Evolutionary conservation across 2,888 invertebrate species (phyloP).

Genomic region (Chrysopilus asiliformis): DNA sequence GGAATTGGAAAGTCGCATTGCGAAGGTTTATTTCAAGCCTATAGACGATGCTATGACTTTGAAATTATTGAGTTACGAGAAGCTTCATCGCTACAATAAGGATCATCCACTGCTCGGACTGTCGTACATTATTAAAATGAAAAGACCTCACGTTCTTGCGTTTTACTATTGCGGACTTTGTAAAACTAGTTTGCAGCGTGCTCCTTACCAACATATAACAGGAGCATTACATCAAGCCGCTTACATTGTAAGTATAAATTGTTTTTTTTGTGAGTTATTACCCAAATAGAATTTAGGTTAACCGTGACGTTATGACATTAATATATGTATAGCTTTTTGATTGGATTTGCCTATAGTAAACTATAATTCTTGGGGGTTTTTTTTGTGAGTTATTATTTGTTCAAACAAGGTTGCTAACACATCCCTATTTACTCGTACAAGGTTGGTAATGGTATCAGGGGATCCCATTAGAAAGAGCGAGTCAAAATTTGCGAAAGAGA

Average conservation of each 20-base stretch:
- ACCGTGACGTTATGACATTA: too few species aligned
- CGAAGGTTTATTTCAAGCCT: slow-evolving; percentile 6
- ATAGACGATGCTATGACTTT: background rate
- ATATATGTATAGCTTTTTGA: too few species aligned
- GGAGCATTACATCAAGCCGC: slow-evolving; percentile 10
- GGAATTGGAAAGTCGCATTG: slow-evolving; percentile 9
- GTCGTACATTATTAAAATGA: slow-evolving; percentile 11
- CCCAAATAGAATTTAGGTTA: too few species aligned
- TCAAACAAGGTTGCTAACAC: too few species aligned
- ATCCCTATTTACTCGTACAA: too few species aligned
- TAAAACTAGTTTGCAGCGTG: background rate
- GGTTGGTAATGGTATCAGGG: too few species aligned
- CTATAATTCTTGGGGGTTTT: too few species aligned
- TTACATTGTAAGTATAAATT: slow-evolving; percentile 8
- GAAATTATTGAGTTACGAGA: slow-evolving; percentile 6
- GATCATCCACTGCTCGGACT: slow-evolving; percentile 10
- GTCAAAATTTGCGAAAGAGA: too few species aligned
- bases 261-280: background rate
- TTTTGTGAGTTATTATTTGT: too few species aligned
- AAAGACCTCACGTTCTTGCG: background rate
- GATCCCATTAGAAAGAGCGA: too few species aligned
- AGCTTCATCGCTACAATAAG: slow-evolving; percentile 10
- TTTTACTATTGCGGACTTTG: slow-evolving; percentile 9
- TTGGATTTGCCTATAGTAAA: too few species aligned
- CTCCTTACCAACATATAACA: slow-evolving; percentile 7